Evolutionary conservation across 2,888 invertebrate species (phyloP).

Genomic region (Polymixis flavicincta): DNA sequence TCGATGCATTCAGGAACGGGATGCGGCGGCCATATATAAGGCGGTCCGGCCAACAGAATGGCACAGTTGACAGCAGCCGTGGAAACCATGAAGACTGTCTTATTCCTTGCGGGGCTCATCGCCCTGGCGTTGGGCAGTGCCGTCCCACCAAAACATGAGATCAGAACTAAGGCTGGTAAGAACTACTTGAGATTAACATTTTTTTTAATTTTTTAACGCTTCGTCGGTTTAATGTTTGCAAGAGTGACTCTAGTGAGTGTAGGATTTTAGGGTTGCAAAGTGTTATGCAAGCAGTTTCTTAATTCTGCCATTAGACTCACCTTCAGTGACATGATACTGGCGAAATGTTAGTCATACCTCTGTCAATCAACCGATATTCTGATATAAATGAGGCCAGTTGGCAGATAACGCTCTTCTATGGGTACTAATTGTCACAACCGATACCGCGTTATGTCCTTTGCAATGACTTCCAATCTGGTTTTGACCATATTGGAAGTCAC

Average conservation of each 20-base stretch:
- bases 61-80: conserved; percentile 81
- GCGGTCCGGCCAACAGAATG: conserved; percentile 7
- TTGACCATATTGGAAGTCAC: too few relatives aligned
- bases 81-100: conserved; percentile 87
- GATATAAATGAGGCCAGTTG: neutral
- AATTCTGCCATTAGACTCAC: neutral
- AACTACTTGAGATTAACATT: neutral
- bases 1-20: conserved; percentile 32
- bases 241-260: neutral
- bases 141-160: conserved; percentile 67
- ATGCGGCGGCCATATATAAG: conserved; percentile 67
- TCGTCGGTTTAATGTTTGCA: neutral
- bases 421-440: neutral
- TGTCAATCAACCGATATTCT: neutral
- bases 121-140: conserved; percentile 80
- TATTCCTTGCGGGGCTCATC: conserved; percentile 82
- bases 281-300: neutral
- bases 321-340: neutral
- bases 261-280: too few relatives aligned
- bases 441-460: neutral
- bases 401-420: neutral
- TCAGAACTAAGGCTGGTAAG: conserved; percentile 67
- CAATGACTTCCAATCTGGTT: neutral
- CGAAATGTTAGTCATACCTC: neutral
- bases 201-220: neutral